These are phyloP conservation scores for Hipparchia sbordonii DNA, from an alignment of 2,888 invertebrate genomes.

Conservation along the genomic window DNA sequence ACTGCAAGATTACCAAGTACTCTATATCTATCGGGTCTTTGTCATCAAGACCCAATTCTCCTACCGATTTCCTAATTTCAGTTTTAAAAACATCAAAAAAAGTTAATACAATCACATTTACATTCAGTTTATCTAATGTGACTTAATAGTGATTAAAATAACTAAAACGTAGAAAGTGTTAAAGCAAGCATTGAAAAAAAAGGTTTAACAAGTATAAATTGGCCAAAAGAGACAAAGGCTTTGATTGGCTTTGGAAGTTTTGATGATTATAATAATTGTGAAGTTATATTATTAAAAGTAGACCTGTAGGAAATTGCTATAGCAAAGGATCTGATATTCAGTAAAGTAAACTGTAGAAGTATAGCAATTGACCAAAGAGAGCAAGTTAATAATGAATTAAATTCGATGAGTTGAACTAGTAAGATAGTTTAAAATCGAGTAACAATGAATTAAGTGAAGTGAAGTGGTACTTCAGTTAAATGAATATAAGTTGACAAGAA, in stretches of 20 bases:
- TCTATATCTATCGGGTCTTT: too few relatives aligned
- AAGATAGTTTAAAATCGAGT: neutral
- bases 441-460: neutral
- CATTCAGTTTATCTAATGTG: neutral
- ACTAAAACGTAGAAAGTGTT: neutral
- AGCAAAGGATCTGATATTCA: neutral
- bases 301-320: neutral
- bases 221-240: neutral
- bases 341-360: neutral
- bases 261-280: neutral
- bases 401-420: neutral
- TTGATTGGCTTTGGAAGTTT: too few relatives aligned
- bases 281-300: neutral
- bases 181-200: neutral
- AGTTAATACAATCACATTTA: neutral
- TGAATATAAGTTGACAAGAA: too few relatives aligned
- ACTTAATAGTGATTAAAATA: neutral
- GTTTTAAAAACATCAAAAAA: neutral
- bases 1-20: too few relatives aligned
- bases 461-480: neutral
- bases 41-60: too few relatives aligned
- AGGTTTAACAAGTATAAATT: neutral
- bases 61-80: too few relatives aligned
- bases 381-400: neutral
- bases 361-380: neutral